Base-by-base conservation (phyloP, 2,888 invertebrate species). In the Fragum whitleyi region DNA sequence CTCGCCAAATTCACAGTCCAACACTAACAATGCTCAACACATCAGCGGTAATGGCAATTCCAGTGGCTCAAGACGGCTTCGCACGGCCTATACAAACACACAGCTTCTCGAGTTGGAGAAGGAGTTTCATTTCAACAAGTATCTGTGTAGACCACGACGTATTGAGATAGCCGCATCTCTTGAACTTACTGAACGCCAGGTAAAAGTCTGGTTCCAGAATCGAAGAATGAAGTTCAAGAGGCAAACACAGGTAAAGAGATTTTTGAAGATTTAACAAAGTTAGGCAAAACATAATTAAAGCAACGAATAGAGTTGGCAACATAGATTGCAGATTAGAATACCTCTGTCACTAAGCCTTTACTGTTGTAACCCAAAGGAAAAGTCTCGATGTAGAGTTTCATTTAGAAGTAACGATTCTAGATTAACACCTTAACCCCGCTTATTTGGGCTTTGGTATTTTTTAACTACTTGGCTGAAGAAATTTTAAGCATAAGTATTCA, bases 201-300 rank as follows among this genome's bases (percentile, higher is more conserved):
- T 97, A 47, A 98, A 98, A 95, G 98, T 99, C 89, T 99, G 99
- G 99, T 99, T 99, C 94, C 99, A 99, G 94, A 99, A 99, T 94
- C 95, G 99, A 88, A 95, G 99, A 90, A 99, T 99, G 99, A 99
- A 99, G 94, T 92, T 89, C 86, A 93, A 93, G 73, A 84, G 92
- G 7, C 92, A 92, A 81, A 90, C 90, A 0, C 90, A 90, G 79
- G 81, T 81, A 59, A 51, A n/a, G 11, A 9, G n/a, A 47, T 47
- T 19, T 16, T 39, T 39, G 14, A 14, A 39, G n/a, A n/a, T 29
- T 53, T 14, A 14, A 5, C 26, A n/a, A n/a, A n/a, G n/a, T n/a
- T n/a, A n/a, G n/a, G n/a, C n/a, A n/a, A n/a, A n/a, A n/a, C n/a
- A n/a, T n/a, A n/a, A n/a, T n/a, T n/a, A n/a, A n/a, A n/a, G n/a